These are phyloP conservation scores for Aquatica leii DNA, from an alignment of 2,888 invertebrate genomes.

Conservation along the genomic window DNA sequence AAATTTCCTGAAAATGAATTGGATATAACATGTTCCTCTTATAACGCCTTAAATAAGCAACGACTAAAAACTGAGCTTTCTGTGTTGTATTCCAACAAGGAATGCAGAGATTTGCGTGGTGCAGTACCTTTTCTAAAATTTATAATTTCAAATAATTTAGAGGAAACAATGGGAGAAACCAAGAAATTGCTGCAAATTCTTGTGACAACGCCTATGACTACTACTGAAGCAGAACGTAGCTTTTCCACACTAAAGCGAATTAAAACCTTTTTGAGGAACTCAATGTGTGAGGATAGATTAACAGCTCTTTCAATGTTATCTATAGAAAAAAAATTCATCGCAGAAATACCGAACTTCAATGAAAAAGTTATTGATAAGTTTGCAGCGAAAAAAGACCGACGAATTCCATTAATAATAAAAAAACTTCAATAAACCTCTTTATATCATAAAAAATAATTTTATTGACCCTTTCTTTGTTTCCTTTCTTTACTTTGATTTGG, in stretches of 20 bases:
- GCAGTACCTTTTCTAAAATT: conserved; percentile 5
- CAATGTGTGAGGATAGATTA: conserved; percentile 1
- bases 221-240: conserved; percentile 16
- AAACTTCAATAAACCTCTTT: background rate
- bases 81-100: background rate
- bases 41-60: background rate
- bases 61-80: background rate
- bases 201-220: conserved; percentile 12
- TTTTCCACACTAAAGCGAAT: conserved; percentile 7
- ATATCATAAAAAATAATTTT: too few species aligned
- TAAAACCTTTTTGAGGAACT: conserved; percentile 12
- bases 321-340: too few species aligned
- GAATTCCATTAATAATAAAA: conserved; percentile 1
- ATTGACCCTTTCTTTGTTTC: too few species aligned
- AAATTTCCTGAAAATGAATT: conserved; percentile 12
- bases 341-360: conserved; percentile 5
- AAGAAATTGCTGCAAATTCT: conserved; percentile 11
- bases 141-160: conserved; percentile 5
- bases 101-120: background rate
- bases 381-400: background rate
- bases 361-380: conserved; percentile 11
- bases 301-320: conserved; percentile 5
- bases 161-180: too few species aligned
- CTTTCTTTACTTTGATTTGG: too few species aligned
- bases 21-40: background rate